A percentile compares a stretch with the other conserved stretches of the same genome.
phyloP scores from a whole-genome alignment of 2,113 vertebrate species.

The Lycaon pictus region DNA sequence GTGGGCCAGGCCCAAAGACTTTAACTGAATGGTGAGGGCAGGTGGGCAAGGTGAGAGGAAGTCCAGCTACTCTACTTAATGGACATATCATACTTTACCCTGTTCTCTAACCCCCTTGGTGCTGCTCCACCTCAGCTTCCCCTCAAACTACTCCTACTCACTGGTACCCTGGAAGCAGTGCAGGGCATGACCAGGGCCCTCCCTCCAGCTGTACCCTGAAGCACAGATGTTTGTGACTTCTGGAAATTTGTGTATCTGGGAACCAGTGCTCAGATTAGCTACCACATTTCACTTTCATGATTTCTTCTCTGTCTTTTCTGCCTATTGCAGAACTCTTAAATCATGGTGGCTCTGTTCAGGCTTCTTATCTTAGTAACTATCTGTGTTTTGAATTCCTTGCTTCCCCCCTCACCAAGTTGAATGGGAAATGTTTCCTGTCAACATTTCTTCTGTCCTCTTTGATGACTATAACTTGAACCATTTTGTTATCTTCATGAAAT shows the following conservation, averaged over 20 bases:
- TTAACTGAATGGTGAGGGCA: not conserved
- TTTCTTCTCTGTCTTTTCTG: slow-evolving; percentile 18
- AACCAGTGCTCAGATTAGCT: not conserved
- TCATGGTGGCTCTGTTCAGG: not conserved
- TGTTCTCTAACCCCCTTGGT: not conserved
- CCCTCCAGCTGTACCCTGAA: not conserved
- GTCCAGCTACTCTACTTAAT: not conserved
- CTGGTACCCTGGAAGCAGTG: not conserved
- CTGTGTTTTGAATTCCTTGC: slow-evolving; percentile 54
- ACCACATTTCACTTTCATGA: not conserved
- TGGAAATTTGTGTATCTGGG: not conserved
- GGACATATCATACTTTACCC: not conserved
- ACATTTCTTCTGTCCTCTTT: slow-evolving; percentile 48
- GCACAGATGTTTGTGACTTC: not conserved
- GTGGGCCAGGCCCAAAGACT: not conserved
- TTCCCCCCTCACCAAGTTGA: not conserved
- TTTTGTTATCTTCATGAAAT: slow-evolving; percentile 50
- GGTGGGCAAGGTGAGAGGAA: not conserved
- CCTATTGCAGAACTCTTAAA: not conserved
- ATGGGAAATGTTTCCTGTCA: slow-evolving; percentile 56
- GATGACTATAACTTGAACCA: not conserved
- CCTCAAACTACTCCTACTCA: not conserved
- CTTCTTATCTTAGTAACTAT: slow-evolving; percentile 47
- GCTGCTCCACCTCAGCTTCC: not conserved
- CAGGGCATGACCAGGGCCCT: not conserved